phyloP scores from a whole-genome alignment of 2,113 vertebrate species.

The Pseudonaja textilis region DNA sequence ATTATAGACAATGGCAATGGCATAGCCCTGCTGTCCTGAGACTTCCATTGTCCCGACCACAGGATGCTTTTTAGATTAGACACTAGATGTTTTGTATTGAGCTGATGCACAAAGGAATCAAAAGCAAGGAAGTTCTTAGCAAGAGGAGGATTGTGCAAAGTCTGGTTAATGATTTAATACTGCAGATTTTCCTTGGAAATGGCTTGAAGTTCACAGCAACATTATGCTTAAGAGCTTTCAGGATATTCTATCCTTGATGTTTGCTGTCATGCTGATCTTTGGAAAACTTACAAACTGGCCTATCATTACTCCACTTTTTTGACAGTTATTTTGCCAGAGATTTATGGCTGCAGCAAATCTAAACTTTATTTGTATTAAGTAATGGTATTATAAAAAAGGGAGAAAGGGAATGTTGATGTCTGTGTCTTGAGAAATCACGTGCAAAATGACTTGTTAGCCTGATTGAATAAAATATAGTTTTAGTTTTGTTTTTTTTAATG shows the following conservation, averaged over 20 bases:
- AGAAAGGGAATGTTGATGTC: too few species aligned
- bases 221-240: neutral
- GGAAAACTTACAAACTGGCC: neutral
- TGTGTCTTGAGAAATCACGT: too few species aligned
- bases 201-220: neutral
- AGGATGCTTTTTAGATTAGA: neutral
- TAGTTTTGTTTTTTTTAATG: too few species aligned
- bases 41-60: too few species aligned
- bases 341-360: too few species aligned
- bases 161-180: neutral
- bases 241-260: neutral
- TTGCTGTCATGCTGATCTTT: neutral
- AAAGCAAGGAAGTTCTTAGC: neutral
- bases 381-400: too few species aligned
- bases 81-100: neutral
- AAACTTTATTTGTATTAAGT: too few species aligned
- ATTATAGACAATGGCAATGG: too few species aligned
- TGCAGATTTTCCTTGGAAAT: neutral
- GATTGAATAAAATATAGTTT: too few species aligned
- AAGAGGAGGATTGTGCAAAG: neutral
- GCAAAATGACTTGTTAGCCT: too few species aligned
- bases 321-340: neutral
- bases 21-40: too few species aligned
- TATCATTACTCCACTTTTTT: neutral
- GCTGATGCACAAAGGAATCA: neutral